phyloP scores from a whole-genome alignment of 2,797 vertebrate species.

The Anableps anableps region DNA sequence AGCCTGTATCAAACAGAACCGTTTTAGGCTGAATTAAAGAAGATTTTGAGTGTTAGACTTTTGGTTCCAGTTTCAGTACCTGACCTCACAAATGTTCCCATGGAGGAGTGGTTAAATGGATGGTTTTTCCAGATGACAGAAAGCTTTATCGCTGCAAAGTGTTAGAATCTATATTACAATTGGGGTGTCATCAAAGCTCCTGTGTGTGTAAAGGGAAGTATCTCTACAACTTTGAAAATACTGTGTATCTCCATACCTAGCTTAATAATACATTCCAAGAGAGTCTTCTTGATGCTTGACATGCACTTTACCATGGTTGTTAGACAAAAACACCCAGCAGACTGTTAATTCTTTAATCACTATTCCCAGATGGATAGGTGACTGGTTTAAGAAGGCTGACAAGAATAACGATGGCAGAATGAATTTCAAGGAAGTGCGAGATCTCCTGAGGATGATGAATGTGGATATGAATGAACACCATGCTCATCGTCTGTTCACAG shows the following conservation, averaged over 20 bases:
- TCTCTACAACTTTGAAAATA: neutral
- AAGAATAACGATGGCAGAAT: slow-evolving; percentile 93
- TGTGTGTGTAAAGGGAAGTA: too few species aligned
- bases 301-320: neutral
- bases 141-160: too few species aligned
- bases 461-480: slow-evolving; percentile 94
- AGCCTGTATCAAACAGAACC: neutral
- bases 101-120: neutral
- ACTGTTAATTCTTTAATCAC: slow-evolving; percentile 74
- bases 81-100: neutral
- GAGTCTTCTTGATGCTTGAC: neutral
- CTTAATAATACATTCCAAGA: neutral
- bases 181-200: too few species aligned
- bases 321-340: neutral
- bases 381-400: slow-evolving; percentile 96
- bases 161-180: too few species aligned
- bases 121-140: too few species aligned
- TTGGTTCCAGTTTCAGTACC: neutral
- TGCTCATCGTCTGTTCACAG: slow-evolving; percentile 89
- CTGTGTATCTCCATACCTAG: neutral
- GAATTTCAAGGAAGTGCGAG: slow-evolving; percentile 91
- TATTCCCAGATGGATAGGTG: slow-evolving; percentile 88
- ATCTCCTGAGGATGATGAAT: slow-evolving; percentile 94
- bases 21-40: neutral
- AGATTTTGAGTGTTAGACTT: neutral